Base-by-base conservation (phyloP, 2,888 invertebrate genomes). In the Zaprionus lineosus region DNA sequence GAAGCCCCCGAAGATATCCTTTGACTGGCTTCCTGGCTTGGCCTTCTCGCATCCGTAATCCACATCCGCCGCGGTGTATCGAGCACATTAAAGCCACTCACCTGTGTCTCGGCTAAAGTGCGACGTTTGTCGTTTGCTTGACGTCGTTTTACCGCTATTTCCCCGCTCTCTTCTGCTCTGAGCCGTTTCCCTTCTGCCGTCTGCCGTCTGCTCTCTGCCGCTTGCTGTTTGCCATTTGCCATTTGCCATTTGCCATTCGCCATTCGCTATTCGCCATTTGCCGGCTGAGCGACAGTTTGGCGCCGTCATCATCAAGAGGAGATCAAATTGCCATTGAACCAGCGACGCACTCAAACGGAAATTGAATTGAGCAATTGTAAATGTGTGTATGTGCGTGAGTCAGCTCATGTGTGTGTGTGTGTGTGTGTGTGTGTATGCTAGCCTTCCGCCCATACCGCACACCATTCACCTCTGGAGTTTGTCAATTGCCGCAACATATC, bases 301-400 rank as follows among this genome's bases (percentile, higher is more conserved):
- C 83, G 78, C 70, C 72, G 59, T 72, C 83, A 48, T 66, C 74
- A 79, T 75, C 79, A 75, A 55, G 61, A 64, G 59, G 67, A 74
- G 84, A 81, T 82, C 73, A 70, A 73, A 68, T 75, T 73, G 78
- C 75, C 52, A 68, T 74, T 71, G 65, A 71, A 59, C 57, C 74
- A 53, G 40, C 57, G 57, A 71, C 67, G 70, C 79, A 86, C 74
- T 86, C 86, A 64, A 88, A 84, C 86, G 88, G 83, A 87, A 86
- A 87, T 86, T 75, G 70, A 87, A 86, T 87, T 84, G 86, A 86
- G 86, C 86, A 79, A 85, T 86, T 84, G 86, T 76, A 64, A 72
- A 69, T 67, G 70, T 71, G 61, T 51, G 53, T 39, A 44, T 15
- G 16, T 29, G n/a, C 11, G 3, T 29, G 3, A 6, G 9, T 3